Base-by-base conservation (phyloP, 2,113 vertebrate species). In the Daphoenositta chrysoptera region DNA sequence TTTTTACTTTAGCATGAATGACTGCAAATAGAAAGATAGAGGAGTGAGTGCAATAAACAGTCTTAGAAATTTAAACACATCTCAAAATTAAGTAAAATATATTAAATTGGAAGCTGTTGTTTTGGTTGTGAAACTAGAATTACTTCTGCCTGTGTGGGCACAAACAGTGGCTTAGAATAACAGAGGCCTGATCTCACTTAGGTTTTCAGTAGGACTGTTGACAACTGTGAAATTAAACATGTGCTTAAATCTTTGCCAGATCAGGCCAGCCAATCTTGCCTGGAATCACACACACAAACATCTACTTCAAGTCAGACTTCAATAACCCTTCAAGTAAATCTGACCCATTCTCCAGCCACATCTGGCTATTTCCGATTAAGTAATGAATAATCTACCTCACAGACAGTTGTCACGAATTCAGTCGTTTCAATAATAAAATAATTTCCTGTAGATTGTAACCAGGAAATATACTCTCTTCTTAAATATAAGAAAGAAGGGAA, bases 1-100 rank as follows among this genome's bases (percentile, higher is more conserved):
- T 98, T 97, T 98, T 99, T 44, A 98, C 98, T 97, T 98, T 98
- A 56, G 98, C 98, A 3, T 98, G 98, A 87, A 99, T 98, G 91
- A 98, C 98, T 99, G 94, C 54, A 96, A 94, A 84, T 37, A 53
- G 85, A 93, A 96, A 96, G 88, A 82, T 0, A 75, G 23, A 50
- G 9, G 70, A 3, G 3, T 54, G 84, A 96, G 66, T 69, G 85
- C 26, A 86, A 44, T 19, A 83, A 85, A 53, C 0, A 0, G 13
- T 13, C 71, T 57, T 31, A 42, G 53, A 87, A 71, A 89, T n/a
- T 8, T 26, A 64, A 89, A 75, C 17, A 51, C 31, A 84, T 33
- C 69, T 48, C 42, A 56, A 68, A 68, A 69, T 39, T 19, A 51
- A 89, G 69, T 18, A 58, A 82, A 92, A 79, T 13, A 3, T 10